These are phyloP conservation scores for Phalera bucephala DNA, from an alignment of 2,888 invertebrate genomes.

Conservation along the genomic window DNA sequence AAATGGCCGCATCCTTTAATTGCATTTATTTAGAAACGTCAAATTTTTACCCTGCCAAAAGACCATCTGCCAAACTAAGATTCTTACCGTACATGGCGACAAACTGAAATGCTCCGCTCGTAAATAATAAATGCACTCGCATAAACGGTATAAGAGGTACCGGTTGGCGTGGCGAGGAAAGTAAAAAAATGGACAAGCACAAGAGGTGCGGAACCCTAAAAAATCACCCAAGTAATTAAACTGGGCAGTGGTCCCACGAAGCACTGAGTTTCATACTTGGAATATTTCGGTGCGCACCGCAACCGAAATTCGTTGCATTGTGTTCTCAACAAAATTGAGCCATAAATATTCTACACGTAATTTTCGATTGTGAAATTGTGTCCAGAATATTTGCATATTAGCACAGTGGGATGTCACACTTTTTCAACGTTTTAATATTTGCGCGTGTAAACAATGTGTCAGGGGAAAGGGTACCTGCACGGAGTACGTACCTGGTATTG, in stretches of 20 bases:
- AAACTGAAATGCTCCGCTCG: conserved; percentile 65
- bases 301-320: conserved; percentile 62
- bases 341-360: conserved; percentile 75
- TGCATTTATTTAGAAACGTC: too few species aligned
- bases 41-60: too few species aligned
- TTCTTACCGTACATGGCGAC: conserved; percentile 61
- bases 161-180: conserved; percentile 22
- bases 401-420: conserved; percentile 39
- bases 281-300: conserved; percentile 44
- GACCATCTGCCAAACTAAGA: too few species aligned
- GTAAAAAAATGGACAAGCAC: conserved; percentile 1
- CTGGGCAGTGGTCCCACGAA: conserved; percentile 51
- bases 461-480: conserved; percentile 2
- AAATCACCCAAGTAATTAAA: conserved; percentile 68
- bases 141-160: conserved; percentile 49
- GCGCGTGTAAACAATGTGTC: conserved; percentile 22
- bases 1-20: too few species aligned
- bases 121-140: conserved; percentile 73
- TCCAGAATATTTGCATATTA: conserved; percentile 56
- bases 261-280: conserved; percentile 49
- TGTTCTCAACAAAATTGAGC: conserved; percentile 64
- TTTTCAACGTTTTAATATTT: conserved; percentile 25
- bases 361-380: conserved; percentile 64
- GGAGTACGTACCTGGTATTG: too few species aligned
- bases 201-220: too few species aligned